These are phyloP conservation scores for Zaprionus gabonicus DNA, from an alignment of 1,140 invertebrate genomes.

Conservation along the genomic window DNA sequence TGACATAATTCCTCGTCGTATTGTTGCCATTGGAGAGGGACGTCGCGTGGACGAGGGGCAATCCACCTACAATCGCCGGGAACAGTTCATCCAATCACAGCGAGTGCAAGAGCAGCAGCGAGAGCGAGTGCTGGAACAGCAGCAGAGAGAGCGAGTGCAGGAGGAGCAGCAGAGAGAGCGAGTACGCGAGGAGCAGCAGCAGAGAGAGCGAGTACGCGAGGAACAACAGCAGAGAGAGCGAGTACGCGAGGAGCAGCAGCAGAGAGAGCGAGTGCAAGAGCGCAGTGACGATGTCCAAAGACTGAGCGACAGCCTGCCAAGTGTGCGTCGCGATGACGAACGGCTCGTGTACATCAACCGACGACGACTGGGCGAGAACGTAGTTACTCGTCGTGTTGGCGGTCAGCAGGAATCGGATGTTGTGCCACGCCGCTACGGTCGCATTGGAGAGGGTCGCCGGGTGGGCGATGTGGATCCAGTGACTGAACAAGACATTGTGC, in stretches of 20 bases:
- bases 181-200: not conserved
- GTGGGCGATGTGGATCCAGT: conserved; percentile 44
- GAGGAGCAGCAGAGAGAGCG: not conserved
- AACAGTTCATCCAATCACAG: conserved; percentile 52
- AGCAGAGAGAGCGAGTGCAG: not conserved
- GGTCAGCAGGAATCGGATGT: not conserved
- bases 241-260: not conserved
- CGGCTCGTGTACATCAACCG: conserved; percentile 53
- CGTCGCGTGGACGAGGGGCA: conserved; percentile 51
- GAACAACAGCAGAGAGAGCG: not conserved
- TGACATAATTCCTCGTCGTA: conserved; percentile 2
- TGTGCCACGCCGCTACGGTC: conserved; percentile 14
- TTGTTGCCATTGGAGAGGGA: conserved; percentile 49
- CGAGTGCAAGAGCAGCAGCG: conserved; percentile 2
- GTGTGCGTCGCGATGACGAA: conserved; percentile 45
- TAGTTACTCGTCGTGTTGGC: conserved; percentile 9
- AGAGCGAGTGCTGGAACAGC: conserved; percentile 6
- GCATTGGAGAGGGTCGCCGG: conserved; percentile 55
- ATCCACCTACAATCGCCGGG: conserved; percentile 43
- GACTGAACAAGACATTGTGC: conserved; percentile 51
- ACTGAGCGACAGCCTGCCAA: not conserved
- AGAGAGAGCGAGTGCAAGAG: not conserved
- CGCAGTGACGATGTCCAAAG: not conserved
- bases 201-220: not conserved
- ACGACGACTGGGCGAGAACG: conserved; percentile 3